Conservation (phyloP, 2,797 vertebrate species). For the Heterohyrax brucei region DNA sequence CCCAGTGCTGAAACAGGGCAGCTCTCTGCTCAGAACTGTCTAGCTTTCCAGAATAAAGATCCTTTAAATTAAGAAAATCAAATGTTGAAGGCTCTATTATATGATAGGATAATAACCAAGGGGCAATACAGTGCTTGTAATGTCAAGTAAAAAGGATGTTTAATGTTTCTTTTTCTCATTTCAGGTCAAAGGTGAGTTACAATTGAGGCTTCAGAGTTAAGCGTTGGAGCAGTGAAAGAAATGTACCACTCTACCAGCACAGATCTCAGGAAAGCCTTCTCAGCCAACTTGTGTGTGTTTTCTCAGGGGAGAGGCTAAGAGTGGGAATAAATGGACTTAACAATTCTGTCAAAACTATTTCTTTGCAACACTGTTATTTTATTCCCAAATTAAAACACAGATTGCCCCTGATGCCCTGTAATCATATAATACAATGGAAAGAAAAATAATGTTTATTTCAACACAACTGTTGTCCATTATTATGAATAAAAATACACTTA, state of each 20-base stretch:
- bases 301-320: neutral
- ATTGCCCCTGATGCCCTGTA: slow-evolving; percentile 71
- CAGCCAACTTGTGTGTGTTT: neutral
- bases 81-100: slow-evolving; percentile 21
- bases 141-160: slow-evolving; percentile 81
- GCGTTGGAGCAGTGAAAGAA: slow-evolving; percentile 23
- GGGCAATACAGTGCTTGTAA: slow-evolving; percentile 68
- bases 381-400: slow-evolving; percentile 61
- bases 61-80: slow-evolving; percentile 77
- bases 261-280: slow-evolving; percentile 46
- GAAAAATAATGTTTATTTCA: slow-evolving; percentile 83
- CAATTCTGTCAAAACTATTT: neutral
- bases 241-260: neutral
- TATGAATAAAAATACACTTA: slow-evolving; percentile 82
- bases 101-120: slow-evolving; percentile 71
- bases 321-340: neutral
- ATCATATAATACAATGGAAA: slow-evolving; percentile 79
- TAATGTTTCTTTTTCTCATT: slow-evolving; percentile 77
- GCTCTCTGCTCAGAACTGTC: slow-evolving; percentile 63
- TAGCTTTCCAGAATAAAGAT: neutral
- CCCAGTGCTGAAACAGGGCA: slow-evolving; percentile 22
- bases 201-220: slow-evolving; percentile 73
- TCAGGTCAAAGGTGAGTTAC: slow-evolving; percentile 81
- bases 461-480: slow-evolving; percentile 78
- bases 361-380: slow-evolving; percentile 76